These are phyloP conservation scores for Morpho deidamia DNA, from an alignment of 2,888 invertebrate species.

Conservation along the genomic window DNA sequence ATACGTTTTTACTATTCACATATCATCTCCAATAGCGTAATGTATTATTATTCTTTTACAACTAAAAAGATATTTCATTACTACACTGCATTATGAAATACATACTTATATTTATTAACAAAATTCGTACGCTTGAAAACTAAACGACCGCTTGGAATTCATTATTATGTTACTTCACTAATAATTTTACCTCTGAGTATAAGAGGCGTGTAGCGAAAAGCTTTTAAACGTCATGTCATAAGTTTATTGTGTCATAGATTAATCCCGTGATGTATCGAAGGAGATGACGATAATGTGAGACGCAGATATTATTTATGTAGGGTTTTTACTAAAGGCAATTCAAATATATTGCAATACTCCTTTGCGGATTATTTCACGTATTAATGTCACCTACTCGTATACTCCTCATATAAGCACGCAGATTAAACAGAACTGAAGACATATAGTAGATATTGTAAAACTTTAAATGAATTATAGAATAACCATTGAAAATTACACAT, in stretches of 20 bases:
- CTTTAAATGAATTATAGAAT: not conserved
- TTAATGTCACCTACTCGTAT: constrained; percentile 15
- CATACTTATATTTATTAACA: too few relatives aligned
- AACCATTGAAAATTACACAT: not conserved
- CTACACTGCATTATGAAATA: too few relatives aligned
- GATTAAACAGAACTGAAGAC: constrained; percentile 1
- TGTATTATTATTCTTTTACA: too few relatives aligned
- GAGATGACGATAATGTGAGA: constrained; percentile 4
- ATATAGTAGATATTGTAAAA: constrained; percentile 2
- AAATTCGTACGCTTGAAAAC: too few relatives aligned
- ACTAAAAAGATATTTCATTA: too few relatives aligned
- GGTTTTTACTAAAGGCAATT: constrained; percentile 4
- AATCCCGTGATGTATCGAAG: constrained; percentile 1
- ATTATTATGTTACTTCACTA: not conserved
- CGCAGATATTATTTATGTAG: constrained; percentile 6
- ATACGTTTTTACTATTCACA: too few relatives aligned
- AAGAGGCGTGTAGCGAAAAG: not conserved
- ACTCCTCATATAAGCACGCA: constrained; percentile 8
- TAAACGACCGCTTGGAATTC: not conserved
- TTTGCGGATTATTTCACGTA: constrained; percentile 16
- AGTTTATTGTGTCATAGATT: not conserved
- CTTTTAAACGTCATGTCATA: not conserved
- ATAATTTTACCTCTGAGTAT: not conserved
- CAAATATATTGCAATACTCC: constrained; percentile 14
- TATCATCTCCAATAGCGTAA: too few relatives aligned